Conservation (phyloP, 2,113 vertebrate species). For the Istiophorus platypterus region DNA sequence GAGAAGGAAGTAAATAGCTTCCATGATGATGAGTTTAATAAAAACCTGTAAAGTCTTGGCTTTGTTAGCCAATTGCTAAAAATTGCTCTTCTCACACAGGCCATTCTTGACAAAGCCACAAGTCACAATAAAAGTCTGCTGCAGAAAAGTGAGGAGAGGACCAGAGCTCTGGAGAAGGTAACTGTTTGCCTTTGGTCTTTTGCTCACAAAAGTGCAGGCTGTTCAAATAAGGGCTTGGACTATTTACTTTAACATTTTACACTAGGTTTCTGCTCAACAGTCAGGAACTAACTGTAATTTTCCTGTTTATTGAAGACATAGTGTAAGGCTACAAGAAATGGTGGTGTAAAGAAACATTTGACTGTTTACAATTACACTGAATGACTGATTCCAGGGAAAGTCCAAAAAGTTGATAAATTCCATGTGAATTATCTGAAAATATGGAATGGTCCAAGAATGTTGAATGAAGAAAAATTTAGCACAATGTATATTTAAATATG, state of each 20-base stretch:
- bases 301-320: background rate
- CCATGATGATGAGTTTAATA: background rate
- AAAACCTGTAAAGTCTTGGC: background rate
- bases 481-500: too few species aligned
- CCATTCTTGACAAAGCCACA: constrained; percentile 92
- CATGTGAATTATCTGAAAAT: background rate
- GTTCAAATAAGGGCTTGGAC: constrained; percentile 47
- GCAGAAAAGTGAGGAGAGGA: constrained; percentile 90
- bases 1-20: background rate
- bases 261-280: constrained; percentile 10
- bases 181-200: background rate
- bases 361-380: background rate
- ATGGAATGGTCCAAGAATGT: background rate
- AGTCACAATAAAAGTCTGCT: constrained; percentile 90
- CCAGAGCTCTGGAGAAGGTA: constrained; percentile 92
- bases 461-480: background rate
- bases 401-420: too few species aligned
- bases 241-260: constrained; percentile 26
- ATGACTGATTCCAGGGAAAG: background rate
- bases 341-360: background rate
- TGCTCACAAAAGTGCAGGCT: background rate
- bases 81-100: constrained; percentile 72
- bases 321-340: background rate
- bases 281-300: background rate
- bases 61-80: background rate